Evolutionary conservation across 2,888 invertebrate genomes (phyloP), one percentile per base, ranked within the genome.

Genomic region (Agonopterix arenella): DNA sequence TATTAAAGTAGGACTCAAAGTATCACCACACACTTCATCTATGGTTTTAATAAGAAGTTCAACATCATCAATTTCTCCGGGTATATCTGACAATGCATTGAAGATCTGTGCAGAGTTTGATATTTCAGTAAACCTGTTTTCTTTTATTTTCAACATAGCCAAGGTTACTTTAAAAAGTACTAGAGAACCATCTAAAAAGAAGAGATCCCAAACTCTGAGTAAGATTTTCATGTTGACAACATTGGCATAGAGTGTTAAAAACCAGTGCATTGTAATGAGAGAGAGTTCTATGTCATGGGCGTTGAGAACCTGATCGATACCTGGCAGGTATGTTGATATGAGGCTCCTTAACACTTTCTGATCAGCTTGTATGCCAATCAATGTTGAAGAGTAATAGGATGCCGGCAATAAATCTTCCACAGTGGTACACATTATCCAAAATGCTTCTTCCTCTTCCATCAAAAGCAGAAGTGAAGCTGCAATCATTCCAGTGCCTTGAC

Each of bases 381-480:
- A 90, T 40, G 97, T 97, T 53, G 97, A 96, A 52, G 97, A 97
- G 81, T 98, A 99, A 84, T 98, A 99, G 1, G 98, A 98, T 48
- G 99, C 97, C 40, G 99, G 99, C 57, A 99, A 88, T 10, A 99
- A 90, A 82, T 99, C 98, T 90, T 99, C 99, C n/a, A 99, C 97
- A 64, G 99, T 96, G 4, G 98, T 96, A 62, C 97, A 96, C 96
- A 99, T 97, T 86, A 98, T 95, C 99, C 99, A 99, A 89, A 99
- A 99, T 42, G 97, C 95, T 84, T 98, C 98, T 84, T 99, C 99
- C 89, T 99, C 99, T 80, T 99, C 98, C 90, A 99, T 92, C 53
- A 99, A 92, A 7, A 99, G 89, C 53, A 99, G 85, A 46, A 99
- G 88, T 41, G 96, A 97, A 11, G 98, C 98, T 36, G 96, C 98